Evolutionary conservation across 2,888 invertebrate genomes (phyloP).

Genomic region (Eupithecia pulchellata): DNA sequence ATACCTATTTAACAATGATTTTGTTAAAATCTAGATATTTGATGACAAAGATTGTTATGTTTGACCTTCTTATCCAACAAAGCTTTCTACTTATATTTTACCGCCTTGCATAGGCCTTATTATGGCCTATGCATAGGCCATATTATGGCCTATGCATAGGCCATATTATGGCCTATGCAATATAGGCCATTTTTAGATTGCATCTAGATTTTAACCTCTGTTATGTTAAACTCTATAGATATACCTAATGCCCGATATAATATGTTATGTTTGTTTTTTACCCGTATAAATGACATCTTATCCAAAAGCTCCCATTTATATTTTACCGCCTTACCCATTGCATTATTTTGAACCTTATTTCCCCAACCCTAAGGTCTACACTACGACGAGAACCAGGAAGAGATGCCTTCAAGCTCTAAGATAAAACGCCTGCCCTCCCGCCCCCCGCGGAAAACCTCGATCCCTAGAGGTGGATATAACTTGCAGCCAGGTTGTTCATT

Average conservation of each 20-base stretch:
- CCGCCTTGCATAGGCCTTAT: too few relatives aligned
- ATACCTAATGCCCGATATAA: too few relatives aligned
- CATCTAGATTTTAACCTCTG: too few relatives aligned
- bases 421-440: constrained; percentile 86
- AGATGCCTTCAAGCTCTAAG: constrained; percentile 65
- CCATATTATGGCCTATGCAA: too few relatives aligned
- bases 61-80: too few relatives aligned
- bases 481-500: constrained; percentile 68
- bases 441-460: constrained; percentile 91
- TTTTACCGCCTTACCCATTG: constrained; percentile 44
- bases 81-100: too few relatives aligned
- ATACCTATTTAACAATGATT: not conserved
- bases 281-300: not conserved
- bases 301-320: constrained; percentile 32
- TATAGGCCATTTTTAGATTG: too few relatives aligned
- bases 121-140: too few relatives aligned
- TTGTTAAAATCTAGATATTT: not conserved
- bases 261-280: not conserved
- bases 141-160: too few relatives aligned
- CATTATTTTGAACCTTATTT: constrained; percentile 22
- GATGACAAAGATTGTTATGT: not conserved
- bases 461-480: constrained; percentile 85
- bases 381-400: constrained; percentile 91
- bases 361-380: constrained; percentile 87
- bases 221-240: too few relatives aligned